Percentiles rank a stretch among this genome's conserved stretches.
phyloP scores from a whole-genome alignment of 2,888 invertebrate species.

The Tenthredo distinguenda region DNA sequence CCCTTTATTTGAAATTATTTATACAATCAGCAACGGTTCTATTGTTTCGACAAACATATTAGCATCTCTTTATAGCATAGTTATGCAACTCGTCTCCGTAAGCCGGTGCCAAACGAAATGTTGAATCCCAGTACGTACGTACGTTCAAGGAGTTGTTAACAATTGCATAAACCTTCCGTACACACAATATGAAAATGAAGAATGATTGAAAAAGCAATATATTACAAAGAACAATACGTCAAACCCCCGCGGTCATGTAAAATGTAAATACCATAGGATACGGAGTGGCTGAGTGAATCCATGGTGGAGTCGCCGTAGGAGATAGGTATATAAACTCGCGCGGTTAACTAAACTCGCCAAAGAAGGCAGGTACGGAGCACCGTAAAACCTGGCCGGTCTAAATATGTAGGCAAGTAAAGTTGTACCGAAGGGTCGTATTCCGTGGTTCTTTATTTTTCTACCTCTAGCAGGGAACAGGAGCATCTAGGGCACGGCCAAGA shows the following conservation, averaged over 20 bases:
- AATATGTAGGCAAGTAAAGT: conserved; percentile 32
- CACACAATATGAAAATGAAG: background rate
- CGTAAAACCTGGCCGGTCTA: conserved; percentile 29
- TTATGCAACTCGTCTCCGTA: conserved; percentile 14
- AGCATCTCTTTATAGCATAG: background rate
- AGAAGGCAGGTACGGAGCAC: conserved; percentile 14
- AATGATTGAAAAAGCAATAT: background rate
- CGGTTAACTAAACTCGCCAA: conserved; percentile 31
- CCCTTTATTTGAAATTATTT: conserved; percentile 22
- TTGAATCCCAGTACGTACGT: background rate
- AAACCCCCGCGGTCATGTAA: background rate
- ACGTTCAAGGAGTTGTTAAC: background rate
- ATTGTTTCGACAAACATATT: conserved; percentile 30
- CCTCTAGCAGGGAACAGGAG: background rate
- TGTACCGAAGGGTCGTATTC: conserved; percentile 30
- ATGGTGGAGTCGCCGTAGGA: conserved; percentile 1
- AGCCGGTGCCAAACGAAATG: conserved; percentile 5
- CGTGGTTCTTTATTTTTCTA: background rate
- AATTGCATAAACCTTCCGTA: background rate
- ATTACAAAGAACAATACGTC: background rate
- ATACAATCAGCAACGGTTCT: background rate
- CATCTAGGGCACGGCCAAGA: conserved; percentile 9
- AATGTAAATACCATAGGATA: background rate
- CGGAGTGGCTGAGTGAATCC: background rate
- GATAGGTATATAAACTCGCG: conserved; percentile 30